Evolutionary conservation across 2,113 vertebrate genomes (phyloP).

Genomic region (Phrynosoma platyrhinos): DNA sequence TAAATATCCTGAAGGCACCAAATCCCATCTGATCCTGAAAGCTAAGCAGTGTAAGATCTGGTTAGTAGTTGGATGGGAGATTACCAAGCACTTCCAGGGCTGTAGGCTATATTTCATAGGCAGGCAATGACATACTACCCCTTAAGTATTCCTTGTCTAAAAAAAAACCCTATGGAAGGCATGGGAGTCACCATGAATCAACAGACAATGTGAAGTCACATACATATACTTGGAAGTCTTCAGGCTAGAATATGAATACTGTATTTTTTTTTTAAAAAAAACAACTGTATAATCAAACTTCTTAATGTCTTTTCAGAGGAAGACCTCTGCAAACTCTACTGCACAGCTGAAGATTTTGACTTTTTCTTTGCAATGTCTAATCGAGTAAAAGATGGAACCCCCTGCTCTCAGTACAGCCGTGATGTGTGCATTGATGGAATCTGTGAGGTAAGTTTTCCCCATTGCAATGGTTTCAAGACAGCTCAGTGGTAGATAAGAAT

Average conservation of each 20-base stretch:
- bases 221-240: no score
- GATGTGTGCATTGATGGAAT: constrained; percentile 95
- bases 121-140: no score
- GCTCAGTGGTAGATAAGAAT: not conserved
- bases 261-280: not conserved
- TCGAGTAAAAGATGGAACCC: constrained; percentile 96
- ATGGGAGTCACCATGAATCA: no score
- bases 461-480: constrained; percentile 11
- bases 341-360: constrained; percentile 98
- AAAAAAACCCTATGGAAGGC: no score
- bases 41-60: no score
- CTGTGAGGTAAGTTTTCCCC: constrained; percentile 86
- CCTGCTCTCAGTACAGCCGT: constrained; percentile 84
- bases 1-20: no score
- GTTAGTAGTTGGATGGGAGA: no score
- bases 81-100: no score
- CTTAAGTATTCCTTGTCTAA: no score
- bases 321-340: constrained; percentile 97
- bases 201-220: no score
- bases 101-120: no score
- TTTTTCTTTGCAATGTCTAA: constrained; percentile 99
- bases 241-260: not conserved
- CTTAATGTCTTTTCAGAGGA: constrained; percentile 81
- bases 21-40: no score
- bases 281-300: not conserved